These are phyloP conservation scores for Leptarthrus brevirostris DNA, from an alignment of 2,888 invertebrate species.

Conservation along the genomic window DNA sequence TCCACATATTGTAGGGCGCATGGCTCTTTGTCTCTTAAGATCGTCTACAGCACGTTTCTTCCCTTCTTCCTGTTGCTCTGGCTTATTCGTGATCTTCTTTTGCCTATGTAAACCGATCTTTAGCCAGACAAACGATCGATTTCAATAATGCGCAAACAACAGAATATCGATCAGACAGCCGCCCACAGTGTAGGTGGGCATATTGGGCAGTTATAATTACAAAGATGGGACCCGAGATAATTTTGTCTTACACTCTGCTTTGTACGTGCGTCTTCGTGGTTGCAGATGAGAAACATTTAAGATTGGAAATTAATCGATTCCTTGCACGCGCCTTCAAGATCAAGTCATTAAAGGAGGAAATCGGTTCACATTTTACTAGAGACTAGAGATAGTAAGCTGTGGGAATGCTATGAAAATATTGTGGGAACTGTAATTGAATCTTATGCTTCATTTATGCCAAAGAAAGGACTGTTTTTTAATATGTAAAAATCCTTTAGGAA, in stretches of 20 bases:
- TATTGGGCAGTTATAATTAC: conserved; percentile 56
- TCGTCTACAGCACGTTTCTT: conserved; percentile 6
- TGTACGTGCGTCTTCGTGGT: conserved; percentile 12
- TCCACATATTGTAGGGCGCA: conserved; percentile 42
- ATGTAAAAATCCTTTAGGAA: no score
- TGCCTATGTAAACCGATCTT: neutral
- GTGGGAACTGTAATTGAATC: no score
- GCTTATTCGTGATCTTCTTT: conserved; percentile 11
- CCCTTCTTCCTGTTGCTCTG: neutral
- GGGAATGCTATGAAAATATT: no score
- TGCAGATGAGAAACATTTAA: neutral
- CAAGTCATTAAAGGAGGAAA: conserved; percentile 46
- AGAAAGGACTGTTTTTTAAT: no score
- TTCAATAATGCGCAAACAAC: conserved; percentile 29
- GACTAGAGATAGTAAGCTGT: no score
- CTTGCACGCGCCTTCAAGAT: conserved; percentile 53
- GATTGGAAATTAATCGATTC: conserved; percentile 54
- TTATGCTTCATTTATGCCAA: no score
- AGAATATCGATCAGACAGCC: conserved; percentile 50
- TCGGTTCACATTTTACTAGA: conserved; percentile 1
- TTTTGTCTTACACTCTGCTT: conserved; percentile 20
- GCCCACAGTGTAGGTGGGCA: conserved; percentile 55
- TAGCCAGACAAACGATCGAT: conserved; percentile 32
- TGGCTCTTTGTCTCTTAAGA: conserved; percentile 24
- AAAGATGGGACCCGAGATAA: conserved; percentile 53